These are phyloP conservation scores for Potorous gilbertii DNA, from an alignment of 2,797 vertebrate genomes.

Conservation along the genomic window DNA sequence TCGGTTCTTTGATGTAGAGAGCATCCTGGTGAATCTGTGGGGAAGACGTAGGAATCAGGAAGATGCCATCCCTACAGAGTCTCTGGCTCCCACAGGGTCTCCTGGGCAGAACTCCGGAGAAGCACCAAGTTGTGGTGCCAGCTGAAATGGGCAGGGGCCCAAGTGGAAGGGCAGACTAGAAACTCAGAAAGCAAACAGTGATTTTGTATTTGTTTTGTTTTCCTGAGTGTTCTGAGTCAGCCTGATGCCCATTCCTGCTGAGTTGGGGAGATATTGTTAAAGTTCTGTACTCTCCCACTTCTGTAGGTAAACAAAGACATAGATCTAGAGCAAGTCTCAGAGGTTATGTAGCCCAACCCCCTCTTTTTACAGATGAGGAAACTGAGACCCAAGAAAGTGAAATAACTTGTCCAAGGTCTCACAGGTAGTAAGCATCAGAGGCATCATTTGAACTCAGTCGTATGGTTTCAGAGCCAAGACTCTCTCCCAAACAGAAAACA, in stretches of 20 bases:
- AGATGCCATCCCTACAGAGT: background rate
- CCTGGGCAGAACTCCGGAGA: background rate
- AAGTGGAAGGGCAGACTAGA: background rate
- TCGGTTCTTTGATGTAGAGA: conserved; percentile 84
- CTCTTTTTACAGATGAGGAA: background rate
- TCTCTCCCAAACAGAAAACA: background rate
- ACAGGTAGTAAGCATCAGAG: too few relatives aligned
- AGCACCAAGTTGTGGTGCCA: background rate
- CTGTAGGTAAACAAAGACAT: background rate
- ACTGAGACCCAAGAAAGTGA: background rate
- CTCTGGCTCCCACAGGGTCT: too few relatives aligned
- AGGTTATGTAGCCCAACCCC: background rate
- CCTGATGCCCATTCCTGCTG: too few relatives aligned
- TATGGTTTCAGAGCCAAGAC: background rate
- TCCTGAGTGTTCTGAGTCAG: too few relatives aligned
- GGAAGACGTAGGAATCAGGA: background rate
- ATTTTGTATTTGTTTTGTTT: too few relatives aligned
- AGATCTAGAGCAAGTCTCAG: background rate
- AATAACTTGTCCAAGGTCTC: too few relatives aligned
- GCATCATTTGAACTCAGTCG: background rate
- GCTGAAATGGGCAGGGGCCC: background rate
- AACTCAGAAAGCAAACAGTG: background rate
- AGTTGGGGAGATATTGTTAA: background rate
- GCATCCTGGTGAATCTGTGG: conserved; percentile 89
- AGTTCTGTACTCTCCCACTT: background rate